Percentiles rank a stretch among this genome's conserved stretches.
These are phyloP conservation scores for Dreissena rostriformis DNA, from an alignment of 1,140 invertebrate genomes.

Conservation along the genomic window DNA sequence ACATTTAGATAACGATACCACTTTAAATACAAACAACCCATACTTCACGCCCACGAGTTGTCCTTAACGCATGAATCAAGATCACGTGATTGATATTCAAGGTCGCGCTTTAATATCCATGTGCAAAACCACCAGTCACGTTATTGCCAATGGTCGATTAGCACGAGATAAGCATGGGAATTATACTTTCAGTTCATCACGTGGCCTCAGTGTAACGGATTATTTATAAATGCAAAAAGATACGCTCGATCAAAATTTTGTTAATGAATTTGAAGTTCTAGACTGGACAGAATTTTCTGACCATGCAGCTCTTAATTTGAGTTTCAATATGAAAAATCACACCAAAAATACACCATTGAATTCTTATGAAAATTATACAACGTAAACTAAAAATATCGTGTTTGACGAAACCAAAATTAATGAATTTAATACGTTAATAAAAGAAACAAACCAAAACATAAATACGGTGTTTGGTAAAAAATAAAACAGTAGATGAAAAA, in stretches of 20 bases:
- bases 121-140: too few species aligned
- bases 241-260: not conserved
- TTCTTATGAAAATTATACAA: not conserved
- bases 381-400: not conserved
- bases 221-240: not conserved
- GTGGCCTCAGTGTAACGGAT: slow-evolving; percentile 1
- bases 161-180: too few species aligned
- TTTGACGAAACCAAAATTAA: not conserved
- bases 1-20: too few species aligned
- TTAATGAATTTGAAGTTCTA: not conserved
- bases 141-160: too few species aligned
- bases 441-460: not conserved
- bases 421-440: not conserved
- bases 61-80: too few species aligned
- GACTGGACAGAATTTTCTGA: not conserved
- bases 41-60: too few species aligned
- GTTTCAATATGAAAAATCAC: not conserved
- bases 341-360: not conserved
- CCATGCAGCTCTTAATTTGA: not conserved
- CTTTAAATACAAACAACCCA: too few species aligned
- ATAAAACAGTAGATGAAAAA: not conserved
- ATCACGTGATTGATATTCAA: too few species aligned
- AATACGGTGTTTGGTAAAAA: not conserved
- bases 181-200: too few species aligned
- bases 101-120: too few species aligned